Evolutionary conservation across 2,113 vertebrate genomes (phyloP).

Genomic region (Gorsachius goisagi): DNA sequence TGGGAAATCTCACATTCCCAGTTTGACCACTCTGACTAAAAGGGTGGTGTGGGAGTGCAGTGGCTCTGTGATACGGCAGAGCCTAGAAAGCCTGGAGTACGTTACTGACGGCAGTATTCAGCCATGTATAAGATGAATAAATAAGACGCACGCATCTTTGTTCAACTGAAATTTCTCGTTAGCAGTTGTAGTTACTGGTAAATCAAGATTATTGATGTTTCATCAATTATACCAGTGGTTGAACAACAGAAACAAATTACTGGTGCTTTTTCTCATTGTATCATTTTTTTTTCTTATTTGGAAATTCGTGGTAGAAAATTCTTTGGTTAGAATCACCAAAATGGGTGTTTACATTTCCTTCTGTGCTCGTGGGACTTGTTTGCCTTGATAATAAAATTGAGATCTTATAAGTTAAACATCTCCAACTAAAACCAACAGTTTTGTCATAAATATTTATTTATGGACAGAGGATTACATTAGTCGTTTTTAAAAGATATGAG

Average conservation of each 20-base stretch:
- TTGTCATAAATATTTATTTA: conserved; percentile 22
- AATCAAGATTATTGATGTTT: neutral
- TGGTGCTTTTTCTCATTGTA: neutral
- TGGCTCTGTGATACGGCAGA: neutral
- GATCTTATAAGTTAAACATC: neutral
- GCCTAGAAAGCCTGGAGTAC: neutral
- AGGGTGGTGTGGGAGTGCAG: neutral
- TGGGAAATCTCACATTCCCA: neutral
- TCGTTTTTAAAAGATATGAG: neutral
- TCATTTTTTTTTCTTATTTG: neutral
- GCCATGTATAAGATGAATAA: neutral
- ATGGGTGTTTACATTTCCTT: neutral
- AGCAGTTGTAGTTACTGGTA: neutral
- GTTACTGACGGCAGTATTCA: neutral
- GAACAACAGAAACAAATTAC: neutral
- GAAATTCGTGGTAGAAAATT: neutral
- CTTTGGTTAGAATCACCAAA: neutral
- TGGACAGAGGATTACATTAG: neutral
- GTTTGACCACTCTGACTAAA: neutral
- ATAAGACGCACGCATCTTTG: neutral
- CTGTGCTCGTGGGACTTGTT: neutral
- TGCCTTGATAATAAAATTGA: neutral
- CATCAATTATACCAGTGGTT: neutral
- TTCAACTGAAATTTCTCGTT: neutral
- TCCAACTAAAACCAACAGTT: neutral